These are phyloP conservation scores for Percopsis transmontana DNA, from an alignment of 2,113 vertebrate genomes.

Conservation along the genomic window DNA sequence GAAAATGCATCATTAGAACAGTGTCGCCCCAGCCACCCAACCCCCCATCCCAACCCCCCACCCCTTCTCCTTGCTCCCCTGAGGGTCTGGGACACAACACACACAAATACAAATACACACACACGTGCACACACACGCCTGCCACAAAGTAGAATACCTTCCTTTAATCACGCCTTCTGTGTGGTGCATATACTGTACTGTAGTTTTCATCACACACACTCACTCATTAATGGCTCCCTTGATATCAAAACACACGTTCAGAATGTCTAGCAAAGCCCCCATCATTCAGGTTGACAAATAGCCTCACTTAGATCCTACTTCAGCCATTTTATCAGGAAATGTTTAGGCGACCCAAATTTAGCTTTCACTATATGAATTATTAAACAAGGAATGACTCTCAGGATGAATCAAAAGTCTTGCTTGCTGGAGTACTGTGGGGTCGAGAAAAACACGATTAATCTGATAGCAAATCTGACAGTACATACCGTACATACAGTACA, in stretches of 20 bases:
- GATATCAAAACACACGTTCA: neutral
- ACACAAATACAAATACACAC: conserved; percentile 10
- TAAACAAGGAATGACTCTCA: conserved; percentile 47
- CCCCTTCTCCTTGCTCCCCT: neutral
- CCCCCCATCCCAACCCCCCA: neutral
- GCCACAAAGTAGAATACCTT: conserved; percentile 22
- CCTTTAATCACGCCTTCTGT: conserved; percentile 6
- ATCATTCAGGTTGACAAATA: conserved; percentile 28
- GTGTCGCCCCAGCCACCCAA: conserved; percentile 37
- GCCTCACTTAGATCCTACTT: conserved; percentile 36
- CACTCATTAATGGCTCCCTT: conserved; percentile 6
- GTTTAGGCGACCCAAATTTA: conserved; percentile 57
- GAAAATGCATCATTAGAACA: conserved; percentile 82
- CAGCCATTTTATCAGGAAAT: conserved; percentile 59
- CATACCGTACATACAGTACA: too few species aligned
- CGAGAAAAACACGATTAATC: neutral
- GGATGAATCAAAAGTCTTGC: conserved; percentile 25
- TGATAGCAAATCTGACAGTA: too few species aligned
- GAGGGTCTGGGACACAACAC: conserved; percentile 1
- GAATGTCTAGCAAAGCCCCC: conserved; percentile 9
- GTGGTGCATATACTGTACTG: too few species aligned
- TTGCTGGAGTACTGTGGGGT: neutral
- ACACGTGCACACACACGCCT: conserved; percentile 1
- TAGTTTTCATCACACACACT: conserved; percentile 17
- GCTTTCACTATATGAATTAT: conserved; percentile 54